A percentile compares a stretch with the other conserved stretches of the same genome.
phyloP scores from a whole-genome alignment of 2,888 invertebrate species.

The Seladonia tumulorum region DNA sequence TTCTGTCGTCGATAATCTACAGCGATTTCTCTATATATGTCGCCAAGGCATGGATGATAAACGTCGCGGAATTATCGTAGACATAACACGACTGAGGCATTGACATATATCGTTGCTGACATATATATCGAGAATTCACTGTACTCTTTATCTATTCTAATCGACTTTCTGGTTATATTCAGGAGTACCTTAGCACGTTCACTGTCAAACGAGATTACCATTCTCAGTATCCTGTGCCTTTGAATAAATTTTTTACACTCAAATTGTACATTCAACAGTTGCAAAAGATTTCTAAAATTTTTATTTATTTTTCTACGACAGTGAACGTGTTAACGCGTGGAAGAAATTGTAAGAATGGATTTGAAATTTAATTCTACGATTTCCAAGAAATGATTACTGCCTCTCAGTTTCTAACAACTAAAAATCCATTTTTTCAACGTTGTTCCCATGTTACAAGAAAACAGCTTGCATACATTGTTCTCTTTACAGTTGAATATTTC shows the following conservation, averaged over 20 bases:
- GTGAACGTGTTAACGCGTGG: constrained; percentile 7
- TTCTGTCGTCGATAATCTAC: constrained; percentile 19
- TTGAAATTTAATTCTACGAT: not conserved
- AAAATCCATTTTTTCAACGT: not conserved
- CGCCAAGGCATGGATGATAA: too few relatives aligned
- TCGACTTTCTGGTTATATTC: not conserved
- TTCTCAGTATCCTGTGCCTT: too few relatives aligned
- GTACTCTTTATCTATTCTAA: constrained; percentile 19
- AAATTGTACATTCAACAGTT: not conserved
- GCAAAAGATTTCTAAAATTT: not conserved
- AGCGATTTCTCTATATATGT: too few relatives aligned
- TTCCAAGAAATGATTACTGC: not conserved
- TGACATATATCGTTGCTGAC: too few relatives aligned
- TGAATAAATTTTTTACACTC: too few relatives aligned
- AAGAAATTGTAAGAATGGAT: not conserved
- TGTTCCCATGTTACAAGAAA: constrained; percentile 17
- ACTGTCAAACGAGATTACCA: not conserved
- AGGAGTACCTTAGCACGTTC: constrained; percentile 26
- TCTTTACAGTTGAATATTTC: constrained; percentile 32
- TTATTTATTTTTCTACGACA: not conserved
- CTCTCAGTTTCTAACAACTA: not conserved
- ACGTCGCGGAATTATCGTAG: too few relatives aligned
- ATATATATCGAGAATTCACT: too few relatives aligned
- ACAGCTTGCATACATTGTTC: constrained; percentile 32
- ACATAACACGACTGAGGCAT: too few relatives aligned